phyloP scores from a whole-genome alignment of 1,140 invertebrate genomes.

The Chlorops oryzae region DNA sequence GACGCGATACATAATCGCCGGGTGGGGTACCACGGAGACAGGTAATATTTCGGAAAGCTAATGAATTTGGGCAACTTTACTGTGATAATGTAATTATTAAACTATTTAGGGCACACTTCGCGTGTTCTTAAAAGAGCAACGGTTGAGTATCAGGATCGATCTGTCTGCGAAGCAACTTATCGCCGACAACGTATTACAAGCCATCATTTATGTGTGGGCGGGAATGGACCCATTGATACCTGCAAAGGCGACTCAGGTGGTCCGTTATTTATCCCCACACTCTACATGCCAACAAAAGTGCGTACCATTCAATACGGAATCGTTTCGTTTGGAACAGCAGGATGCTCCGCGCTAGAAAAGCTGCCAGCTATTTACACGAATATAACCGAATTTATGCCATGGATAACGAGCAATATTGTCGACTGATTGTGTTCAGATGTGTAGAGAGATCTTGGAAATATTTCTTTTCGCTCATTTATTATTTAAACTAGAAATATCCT shows the following conservation, averaged over 20 bases:
- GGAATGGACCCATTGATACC: conserved; percentile 56
- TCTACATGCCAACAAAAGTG: conserved; percentile 13
- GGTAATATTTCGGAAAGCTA: too few species aligned
- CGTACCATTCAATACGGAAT: conserved; percentile 38
- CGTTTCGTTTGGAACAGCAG: conserved; percentile 27
- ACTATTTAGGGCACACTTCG: conserved; percentile 1
- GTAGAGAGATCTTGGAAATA: too few species aligned
- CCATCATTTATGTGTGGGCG: conserved; percentile 61
- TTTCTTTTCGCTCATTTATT: too few species aligned
- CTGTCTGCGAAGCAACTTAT: background rate
- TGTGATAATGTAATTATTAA: too few species aligned
- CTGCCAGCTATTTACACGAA: conserved; percentile 41
- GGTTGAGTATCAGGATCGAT: background rate
- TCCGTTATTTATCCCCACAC: conserved; percentile 50
- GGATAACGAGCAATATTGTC: conserved; percentile 38
- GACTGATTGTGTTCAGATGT: too few species aligned
- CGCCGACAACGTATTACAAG: conserved; percentile 29
- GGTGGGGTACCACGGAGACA: conserved; percentile 33
- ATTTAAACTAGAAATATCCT: too few species aligned
- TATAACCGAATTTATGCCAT: conserved; percentile 36
- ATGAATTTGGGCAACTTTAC: too few species aligned
- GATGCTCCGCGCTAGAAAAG: conserved; percentile 19
- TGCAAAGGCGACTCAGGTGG: conserved; percentile 72
- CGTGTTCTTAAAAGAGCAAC: background rate
- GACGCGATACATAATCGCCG: conserved; percentile 35